Base-by-base conservation (phyloP, 2,797 vertebrate genomes). In the Mus spretus region DNA sequence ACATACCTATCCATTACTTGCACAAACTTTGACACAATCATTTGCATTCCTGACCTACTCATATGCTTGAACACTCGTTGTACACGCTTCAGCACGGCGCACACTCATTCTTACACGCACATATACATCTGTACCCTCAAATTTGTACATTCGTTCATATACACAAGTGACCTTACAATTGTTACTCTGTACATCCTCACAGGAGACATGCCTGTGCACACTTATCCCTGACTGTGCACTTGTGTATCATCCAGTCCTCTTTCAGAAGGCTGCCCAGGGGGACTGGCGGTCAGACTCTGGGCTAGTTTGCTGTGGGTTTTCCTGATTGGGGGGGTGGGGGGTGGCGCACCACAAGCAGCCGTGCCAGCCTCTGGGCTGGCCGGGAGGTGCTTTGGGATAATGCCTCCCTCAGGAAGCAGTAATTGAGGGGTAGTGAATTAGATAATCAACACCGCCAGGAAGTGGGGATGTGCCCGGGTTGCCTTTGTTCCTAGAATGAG, bases 381-480 rank as follows among this genome's bases (percentile, higher is more conserved):
- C 59, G 78, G 97, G 72, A 91, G 98, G 82, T 79, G 50, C 89
- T 96, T 61, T 37, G 3, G 97, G 96, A 80, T 97, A 97, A 98
- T 96, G 87, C 97, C 97, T 98, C 97, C 94, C 97, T 97, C 88
- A 97, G 98, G 98, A 98, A 97, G 90, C 31, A 6, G 97, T 98
- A 98, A 98, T 97, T 97, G 97, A 63, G n/a, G 98, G 97, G 96
- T 98, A 98, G 98, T 97, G 97, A 98, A 95, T 96, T 97, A 94
- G 93, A 97, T 98, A 98, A 98, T 98, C 98, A 98, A 98, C 63
- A 94, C 97, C 80, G 93, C 98, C 98, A 96, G 98, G 98, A 98
- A 98, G 97, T 97, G 95, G 98, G 98, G 97, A 94, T 79, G 86
- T 5, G n/a, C 94, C 89, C 1, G 0, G 2, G 3, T 53, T 74